Evolutionary conservation across 2,797 vertebrate species (phyloP).

Genomic region (Garrulus glandarius): DNA sequence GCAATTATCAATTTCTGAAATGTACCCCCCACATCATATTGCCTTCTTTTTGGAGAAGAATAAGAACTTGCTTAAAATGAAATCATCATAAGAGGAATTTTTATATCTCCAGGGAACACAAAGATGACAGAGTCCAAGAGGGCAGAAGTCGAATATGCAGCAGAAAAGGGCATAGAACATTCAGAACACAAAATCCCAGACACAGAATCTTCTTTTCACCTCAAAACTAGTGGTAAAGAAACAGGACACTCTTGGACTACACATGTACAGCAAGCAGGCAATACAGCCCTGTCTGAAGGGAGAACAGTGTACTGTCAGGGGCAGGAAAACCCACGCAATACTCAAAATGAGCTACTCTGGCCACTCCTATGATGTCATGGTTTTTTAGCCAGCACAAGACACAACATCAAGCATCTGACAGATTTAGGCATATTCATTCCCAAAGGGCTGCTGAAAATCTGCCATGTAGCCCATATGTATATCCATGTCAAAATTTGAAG

Average conservation of each 20-base stretch:
- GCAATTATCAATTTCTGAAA: neutral
- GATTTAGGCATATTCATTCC: neutral
- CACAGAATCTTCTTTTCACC: neutral
- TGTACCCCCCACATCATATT: neutral
- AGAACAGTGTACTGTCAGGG: neutral
- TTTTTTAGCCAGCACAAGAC: neutral
- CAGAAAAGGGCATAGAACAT: neutral
- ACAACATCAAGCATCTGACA: neutral
- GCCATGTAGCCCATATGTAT: accelerated
- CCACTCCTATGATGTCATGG: accelerated
- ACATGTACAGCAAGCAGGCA: neutral
- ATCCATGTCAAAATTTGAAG: neutral
- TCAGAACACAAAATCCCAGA: neutral
- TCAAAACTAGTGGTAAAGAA: neutral
- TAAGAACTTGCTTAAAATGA: neutral
- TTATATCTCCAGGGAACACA: accelerated
- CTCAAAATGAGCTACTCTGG: neutral
- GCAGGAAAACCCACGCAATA: neutral
- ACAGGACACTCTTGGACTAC: neutral
- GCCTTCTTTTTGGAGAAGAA: neutral
- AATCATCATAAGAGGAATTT: neutral
- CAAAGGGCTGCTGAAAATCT: neutral
- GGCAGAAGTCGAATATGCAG: neutral
- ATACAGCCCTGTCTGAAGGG: neutral
- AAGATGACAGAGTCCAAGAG: neutral